These are phyloP conservation scores for Dendroctonus ponderosae DNA, from an alignment of 1,140 invertebrate genomes.

Conservation along the genomic window DNA sequence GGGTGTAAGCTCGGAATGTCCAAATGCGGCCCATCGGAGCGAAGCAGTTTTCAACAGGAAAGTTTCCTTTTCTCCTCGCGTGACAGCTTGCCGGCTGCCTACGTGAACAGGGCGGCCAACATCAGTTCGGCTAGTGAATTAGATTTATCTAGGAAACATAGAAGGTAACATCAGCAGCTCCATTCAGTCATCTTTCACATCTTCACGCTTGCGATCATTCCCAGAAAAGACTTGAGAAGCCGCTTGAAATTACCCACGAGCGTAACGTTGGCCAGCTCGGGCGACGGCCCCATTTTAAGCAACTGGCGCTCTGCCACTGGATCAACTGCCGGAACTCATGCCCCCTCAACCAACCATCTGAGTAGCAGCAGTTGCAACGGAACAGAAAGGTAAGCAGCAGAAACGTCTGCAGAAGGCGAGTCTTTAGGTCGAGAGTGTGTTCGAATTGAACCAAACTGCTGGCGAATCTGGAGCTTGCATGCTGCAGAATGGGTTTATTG, in stretches of 20 bases:
- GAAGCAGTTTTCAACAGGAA: conserved; percentile 44
- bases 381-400: conserved; percentile 59
- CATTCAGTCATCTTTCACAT: too few relatives aligned
- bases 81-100: conserved; percentile 71
- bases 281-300: conserved; percentile 57
- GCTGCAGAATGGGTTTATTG: conserved; percentile 26
- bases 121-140: conserved; percentile 68
- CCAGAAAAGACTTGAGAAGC: conserved; percentile 62
- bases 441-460: neutral
- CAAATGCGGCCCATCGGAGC: conserved; percentile 47
- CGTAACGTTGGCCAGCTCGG: conserved; percentile 55
- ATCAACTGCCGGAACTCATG: conserved; percentile 59
- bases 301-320: conserved; percentile 61
- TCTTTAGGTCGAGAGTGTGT: neutral
- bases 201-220: neutral
- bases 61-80: conserved; percentile 68
- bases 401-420: neutral
- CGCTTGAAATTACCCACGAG: conserved; percentile 63
- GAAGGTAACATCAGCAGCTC: too few relatives aligned
- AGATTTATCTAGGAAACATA: conserved; percentile 67
- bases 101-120: conserved; percentile 63
- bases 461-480: conserved; percentile 12
- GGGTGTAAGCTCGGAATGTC: conserved; percentile 65
- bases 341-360: conserved; percentile 64
- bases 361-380: conserved; percentile 64